phyloP scores from a whole-genome alignment of 2,797 vertebrate genomes.

The Echiichthys vipera region DNA sequence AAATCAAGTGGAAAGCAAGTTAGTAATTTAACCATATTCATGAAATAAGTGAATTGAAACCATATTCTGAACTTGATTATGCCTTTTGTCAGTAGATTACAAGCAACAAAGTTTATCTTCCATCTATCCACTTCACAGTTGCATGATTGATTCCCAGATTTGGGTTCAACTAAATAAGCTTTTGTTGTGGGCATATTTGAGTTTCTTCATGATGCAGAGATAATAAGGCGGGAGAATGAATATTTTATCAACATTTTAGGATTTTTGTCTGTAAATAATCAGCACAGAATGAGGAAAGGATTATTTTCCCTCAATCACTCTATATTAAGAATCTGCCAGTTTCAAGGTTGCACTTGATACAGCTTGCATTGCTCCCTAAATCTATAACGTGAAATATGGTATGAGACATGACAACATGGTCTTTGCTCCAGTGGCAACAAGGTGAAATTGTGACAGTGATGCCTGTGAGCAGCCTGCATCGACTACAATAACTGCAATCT shows the following conservation, averaged over 20 bases:
- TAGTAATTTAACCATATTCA: constrained; percentile 37
- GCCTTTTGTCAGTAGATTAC: constrained; percentile 44
- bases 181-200: constrained; percentile 38
- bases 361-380: background rate
- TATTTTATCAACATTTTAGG: constrained; percentile 36
- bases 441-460: constrained; percentile 28
- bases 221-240: constrained; percentile 29
- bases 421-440: constrained; percentile 2
- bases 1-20: constrained; percentile 32
- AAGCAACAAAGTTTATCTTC: constrained; percentile 32
- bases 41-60: constrained; percentile 47
- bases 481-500: constrained; percentile 30
- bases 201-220: constrained; percentile 41
- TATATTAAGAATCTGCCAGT: constrained; percentile 6
- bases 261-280: constrained; percentile 44
- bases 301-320: constrained; percentile 37
- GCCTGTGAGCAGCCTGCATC: constrained; percentile 17
- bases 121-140: constrained; percentile 16
- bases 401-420: background rate
- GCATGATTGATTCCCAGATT: constrained; percentile 34
- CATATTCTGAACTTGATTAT: constrained; percentile 46
- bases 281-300: constrained; percentile 22
- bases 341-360: constrained; percentile 12
- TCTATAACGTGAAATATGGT: constrained; percentile 18
- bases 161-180: constrained; percentile 42